Evolutionary conservation across 2,113 vertebrate species (phyloP), one percentile per base, ranked within the genome.

Genomic region (Tenrec ecaudatus): DNA sequence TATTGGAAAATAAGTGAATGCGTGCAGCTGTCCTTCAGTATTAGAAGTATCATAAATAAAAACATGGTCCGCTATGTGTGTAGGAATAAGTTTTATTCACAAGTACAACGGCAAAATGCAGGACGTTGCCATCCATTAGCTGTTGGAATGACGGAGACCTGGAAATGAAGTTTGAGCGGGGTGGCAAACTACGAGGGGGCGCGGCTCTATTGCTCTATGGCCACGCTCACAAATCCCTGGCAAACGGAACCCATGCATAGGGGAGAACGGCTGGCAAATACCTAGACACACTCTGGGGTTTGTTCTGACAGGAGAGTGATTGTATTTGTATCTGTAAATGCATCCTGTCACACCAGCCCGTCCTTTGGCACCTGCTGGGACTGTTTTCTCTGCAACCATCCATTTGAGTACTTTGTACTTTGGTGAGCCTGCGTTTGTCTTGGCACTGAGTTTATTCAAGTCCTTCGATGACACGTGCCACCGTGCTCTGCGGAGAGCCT

Each of bases 381-480:
- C 6, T 77, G 22, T 94, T 86, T 91, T 40, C 92, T 80, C 85
- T 88, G 57, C 64, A 82, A 47, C 89, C 64, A 66, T 80, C 71
- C 64, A 43, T 82, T 47, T 68, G 83, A 95, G 64, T 43, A 80
- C 47, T 95, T 94, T 62, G 53, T 86, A 75, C 79, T 86, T 94
- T 77, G 33, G 92, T 81, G 66, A 66, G 82, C 85, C 79, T 95
- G 76, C 29, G 6, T 93, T 88, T 94, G 66, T 92, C 90, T 96
- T 76, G 1, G 71, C 95, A 95, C 90, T 40, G 75, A 92, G 80
- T 95, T 90, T 53, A 64, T 29, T 78, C 76, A 97, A 85, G 62
- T 96, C 53, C 22, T 95, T 92, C 93, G 89, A 90, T 87, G 89
- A 87, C 38, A 85, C n/a, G 84, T 58, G 40, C 31, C 71, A 88